A percentile compares a stretch with the other conserved stretches of the same genome.
Conservation (phyloP, 2,888 invertebrate species). For the Helicoverpa assulta region DNA sequence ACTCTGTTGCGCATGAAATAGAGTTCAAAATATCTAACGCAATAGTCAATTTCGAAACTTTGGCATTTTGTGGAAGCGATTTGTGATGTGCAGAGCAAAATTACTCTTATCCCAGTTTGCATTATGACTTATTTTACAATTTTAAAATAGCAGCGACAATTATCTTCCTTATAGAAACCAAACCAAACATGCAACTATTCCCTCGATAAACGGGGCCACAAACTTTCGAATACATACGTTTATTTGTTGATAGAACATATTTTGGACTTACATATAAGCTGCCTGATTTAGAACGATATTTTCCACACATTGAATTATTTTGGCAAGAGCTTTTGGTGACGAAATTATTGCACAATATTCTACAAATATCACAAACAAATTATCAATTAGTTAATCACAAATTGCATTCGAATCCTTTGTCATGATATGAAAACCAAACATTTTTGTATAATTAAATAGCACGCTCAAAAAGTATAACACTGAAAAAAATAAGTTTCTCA, state of each 20-base stretch:
- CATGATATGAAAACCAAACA: slow-evolving; percentile 29
- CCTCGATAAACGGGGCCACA: slow-evolving; percentile 43
- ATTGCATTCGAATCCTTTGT: slow-evolving; percentile 37
- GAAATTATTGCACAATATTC: slow-evolving; percentile 27
- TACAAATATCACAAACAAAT: slow-evolving; percentile 26
- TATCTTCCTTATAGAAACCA: neutral
- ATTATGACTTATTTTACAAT: neutral
- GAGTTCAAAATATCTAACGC: slow-evolving; percentile 17
- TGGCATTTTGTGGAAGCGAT: slow-evolving; percentile 8
- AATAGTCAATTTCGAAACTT: slow-evolving; percentile 7
- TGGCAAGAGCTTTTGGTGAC: slow-evolving; percentile 39
- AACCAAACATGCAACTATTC: slow-evolving; percentile 16
- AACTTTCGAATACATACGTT: slow-evolving; percentile 21
- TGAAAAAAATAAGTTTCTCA: slow-evolving; percentile 20
- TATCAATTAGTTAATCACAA: slow-evolving; percentile 15
- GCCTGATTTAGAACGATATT: slow-evolving; percentile 15
- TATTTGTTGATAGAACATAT: slow-evolving; percentile 17
- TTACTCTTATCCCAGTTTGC: neutral
- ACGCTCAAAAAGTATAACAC: slow-evolving; percentile 13
- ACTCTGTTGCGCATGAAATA: slow-evolving; percentile 3
- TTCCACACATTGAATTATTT: slow-evolving; percentile 31
- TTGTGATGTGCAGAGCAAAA: slow-evolving; percentile 3
- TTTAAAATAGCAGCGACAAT: slow-evolving; percentile 1
- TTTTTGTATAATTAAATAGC: slow-evolving; percentile 23
- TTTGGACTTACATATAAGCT: slow-evolving; percentile 26